These are phyloP conservation scores for Hirtodrosophila cameraria DNA, from an alignment of 2,888 invertebrate species.

Conservation along the genomic window DNA sequence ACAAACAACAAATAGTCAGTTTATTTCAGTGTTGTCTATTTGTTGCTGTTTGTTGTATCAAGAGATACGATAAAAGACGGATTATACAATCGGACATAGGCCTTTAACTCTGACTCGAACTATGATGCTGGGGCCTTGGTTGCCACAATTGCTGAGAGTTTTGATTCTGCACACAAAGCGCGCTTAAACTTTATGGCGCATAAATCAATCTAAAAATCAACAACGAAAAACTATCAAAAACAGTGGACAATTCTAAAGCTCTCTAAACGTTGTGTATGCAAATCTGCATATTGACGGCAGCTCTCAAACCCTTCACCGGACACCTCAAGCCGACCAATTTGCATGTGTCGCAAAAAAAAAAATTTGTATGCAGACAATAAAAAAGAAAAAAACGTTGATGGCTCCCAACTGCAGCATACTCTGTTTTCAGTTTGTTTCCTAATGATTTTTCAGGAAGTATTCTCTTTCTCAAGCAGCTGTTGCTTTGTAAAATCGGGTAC, in stretches of 20 bases:
- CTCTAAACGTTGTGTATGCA: constrained; percentile 5
- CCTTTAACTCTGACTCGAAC: no score
- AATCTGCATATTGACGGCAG: constrained; percentile 66
- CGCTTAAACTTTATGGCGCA: constrained; percentile 69
- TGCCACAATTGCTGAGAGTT: constrained; percentile 43
- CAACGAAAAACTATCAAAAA: constrained; percentile 8
- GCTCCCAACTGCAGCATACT: background rate
- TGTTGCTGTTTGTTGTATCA: constrained; percentile 1
- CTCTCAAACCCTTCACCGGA: constrained; percentile 52
- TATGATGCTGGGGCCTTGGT: constrained; percentile 38
- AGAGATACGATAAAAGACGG: constrained; percentile 36
- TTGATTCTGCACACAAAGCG: constrained; percentile 56
- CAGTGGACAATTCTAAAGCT: constrained; percentile 52
- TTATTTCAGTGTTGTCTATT: constrained; percentile 13
- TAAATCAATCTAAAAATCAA: constrained; percentile 62
- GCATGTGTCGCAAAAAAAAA: constrained; percentile 32
- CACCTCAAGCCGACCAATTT: constrained; percentile 39
- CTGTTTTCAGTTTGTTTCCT: background rate
- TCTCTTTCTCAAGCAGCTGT: no score
- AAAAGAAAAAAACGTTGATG: background rate
- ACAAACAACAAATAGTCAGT: constrained; percentile 3
- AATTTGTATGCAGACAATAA: no score
- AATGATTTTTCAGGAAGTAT: no score
- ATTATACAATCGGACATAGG: constrained; percentile 59
- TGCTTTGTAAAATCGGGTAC: no score